phyloP scores from a whole-genome alignment of 2,797 vertebrate genomes.

The Neopelma chrysocephalum region DNA sequence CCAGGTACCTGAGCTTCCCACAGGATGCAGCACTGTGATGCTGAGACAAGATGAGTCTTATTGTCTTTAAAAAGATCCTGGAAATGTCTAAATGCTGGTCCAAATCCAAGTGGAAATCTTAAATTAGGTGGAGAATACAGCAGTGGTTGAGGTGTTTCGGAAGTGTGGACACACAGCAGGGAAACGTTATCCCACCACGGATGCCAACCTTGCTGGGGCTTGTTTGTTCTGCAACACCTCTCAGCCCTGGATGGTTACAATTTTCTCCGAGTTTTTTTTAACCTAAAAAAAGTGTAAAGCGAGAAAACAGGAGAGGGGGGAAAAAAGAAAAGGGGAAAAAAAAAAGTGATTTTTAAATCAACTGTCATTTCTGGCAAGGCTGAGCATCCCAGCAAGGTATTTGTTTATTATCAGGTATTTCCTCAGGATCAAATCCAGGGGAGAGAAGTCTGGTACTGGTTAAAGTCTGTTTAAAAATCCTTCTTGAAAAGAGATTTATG shows the following conservation, averaged over 20 bases:
- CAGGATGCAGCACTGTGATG: neutral
- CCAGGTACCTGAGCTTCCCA: neutral
- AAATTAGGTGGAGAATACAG: neutral
- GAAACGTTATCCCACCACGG: neutral
- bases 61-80: neutral
- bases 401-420: slow-evolving; percentile 62
- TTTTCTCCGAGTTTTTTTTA: neutral
- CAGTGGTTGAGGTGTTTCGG: neutral
- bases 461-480: slow-evolving; percentile 44
- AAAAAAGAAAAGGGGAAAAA: no score
- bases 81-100: neutral
- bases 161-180: neutral
- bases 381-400: slow-evolving; percentile 44
- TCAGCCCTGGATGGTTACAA: neutral
- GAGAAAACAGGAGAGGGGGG: slow-evolving; percentile 15
- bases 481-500: slow-evolving; percentile 48
- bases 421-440: slow-evolving; percentile 23
- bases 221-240: slow-evolving; percentile 23
- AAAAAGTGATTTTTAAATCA: slow-evolving; percentile 33
- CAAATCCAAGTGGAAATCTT: neutral
- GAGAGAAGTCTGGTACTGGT: slow-evolving; percentile 50
- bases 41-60: neutral
- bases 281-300: neutral
- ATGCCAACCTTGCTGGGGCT: neutral
- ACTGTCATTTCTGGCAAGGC: slow-evolving; percentile 24